A percentile compares a stretch with the other conserved stretches of the same genome.
Conservation (phyloP, 2,888 invertebrate species). For the Xylota sylvarum region DNA sequence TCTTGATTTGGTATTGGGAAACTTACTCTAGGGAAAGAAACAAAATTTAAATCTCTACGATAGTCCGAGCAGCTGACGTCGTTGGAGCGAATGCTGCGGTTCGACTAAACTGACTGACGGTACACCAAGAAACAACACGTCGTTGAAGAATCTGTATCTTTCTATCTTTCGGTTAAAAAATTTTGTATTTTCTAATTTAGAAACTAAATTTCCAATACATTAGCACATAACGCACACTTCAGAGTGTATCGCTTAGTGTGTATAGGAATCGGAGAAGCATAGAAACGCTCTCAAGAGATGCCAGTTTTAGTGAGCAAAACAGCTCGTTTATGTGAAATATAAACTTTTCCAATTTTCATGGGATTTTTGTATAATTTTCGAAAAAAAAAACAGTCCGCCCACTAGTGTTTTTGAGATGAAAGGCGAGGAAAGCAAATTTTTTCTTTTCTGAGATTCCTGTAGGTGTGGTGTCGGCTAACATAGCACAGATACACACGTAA, state of each 20-base stretch:
- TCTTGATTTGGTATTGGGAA: slow-evolving; percentile 78
- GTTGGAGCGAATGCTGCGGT: slow-evolving; percentile 86
- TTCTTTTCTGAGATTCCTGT: slow-evolving; percentile 57
- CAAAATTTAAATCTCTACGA: slow-evolving; percentile 84
- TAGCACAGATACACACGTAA: slow-evolving; percentile 58
- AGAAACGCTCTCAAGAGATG: slow-evolving; percentile 26
- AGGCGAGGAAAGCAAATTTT: slow-evolving; percentile 45
- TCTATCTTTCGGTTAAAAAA: slow-evolving; percentile 82
- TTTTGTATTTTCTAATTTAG: slow-evolving; percentile 80
- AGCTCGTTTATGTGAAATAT: slow-evolving; percentile 78
- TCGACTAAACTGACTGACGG: slow-evolving; percentile 85
- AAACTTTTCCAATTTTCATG: slow-evolving; percentile 76
- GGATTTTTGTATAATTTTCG: slow-evolving; percentile 40
- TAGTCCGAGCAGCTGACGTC: slow-evolving; percentile 85
- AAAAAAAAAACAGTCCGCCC: slow-evolving; percentile 52
- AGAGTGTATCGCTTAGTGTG: background rate
- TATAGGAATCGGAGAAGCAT: background rate
- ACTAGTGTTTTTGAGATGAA: slow-evolving; percentile 53
- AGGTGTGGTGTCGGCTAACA: slow-evolving; percentile 76
- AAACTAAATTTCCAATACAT: slow-evolving; percentile 66
- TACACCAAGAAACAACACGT: slow-evolving; percentile 84
- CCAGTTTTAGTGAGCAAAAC: slow-evolving; percentile 72
- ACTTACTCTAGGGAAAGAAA: slow-evolving; percentile 85
- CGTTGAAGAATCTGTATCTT: slow-evolving; percentile 82
- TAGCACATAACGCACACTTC: slow-evolving; percentile 44